These are phyloP conservation scores for Neomorphus geoffroyi DNA, from an alignment of 2,797 vertebrate species.

Conservation along the genomic window DNA sequence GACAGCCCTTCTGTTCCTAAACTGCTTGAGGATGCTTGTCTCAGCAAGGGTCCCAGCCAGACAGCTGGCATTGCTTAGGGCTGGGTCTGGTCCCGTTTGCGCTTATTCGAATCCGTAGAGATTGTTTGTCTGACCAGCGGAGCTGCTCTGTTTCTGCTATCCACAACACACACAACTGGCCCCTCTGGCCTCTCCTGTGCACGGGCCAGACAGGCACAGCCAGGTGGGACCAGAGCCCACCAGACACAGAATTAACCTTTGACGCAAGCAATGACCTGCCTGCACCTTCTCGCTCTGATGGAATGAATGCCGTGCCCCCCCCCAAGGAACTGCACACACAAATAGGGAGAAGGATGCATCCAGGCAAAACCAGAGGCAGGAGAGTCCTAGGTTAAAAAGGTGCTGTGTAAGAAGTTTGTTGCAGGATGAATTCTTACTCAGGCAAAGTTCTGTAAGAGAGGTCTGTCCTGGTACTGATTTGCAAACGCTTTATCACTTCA, in stretches of 20 bases:
- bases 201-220: not conserved
- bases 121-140: not conserved
- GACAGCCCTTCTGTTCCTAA: not conserved
- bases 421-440: not conserved
- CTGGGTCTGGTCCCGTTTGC: not conserved
- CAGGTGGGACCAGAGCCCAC: not conserved
- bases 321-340: not conserved
- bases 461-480: accelerated
- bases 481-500: not conserved
- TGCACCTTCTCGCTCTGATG: accelerated
- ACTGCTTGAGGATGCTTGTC: not conserved
- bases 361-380: not conserved
- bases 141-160: not conserved
- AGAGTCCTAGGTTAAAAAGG: not conserved
- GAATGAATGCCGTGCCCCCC: accelerated
- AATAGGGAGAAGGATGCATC: not conserved
- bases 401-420: not conserved
- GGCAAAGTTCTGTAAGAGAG: not conserved
- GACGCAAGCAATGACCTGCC: not conserved
- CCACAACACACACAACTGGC: not conserved
- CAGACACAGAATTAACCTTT: not conserved
- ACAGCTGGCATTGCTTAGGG: not conserved
- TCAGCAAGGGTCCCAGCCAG: not conserved
- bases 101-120: not conserved
- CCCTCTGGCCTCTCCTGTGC: not conserved